A percentile compares a stretch with the other conserved stretches of the same genome.
Conservation (phyloP, 2,113 vertebrate genomes). For the Anguilla rostrata region DNA sequence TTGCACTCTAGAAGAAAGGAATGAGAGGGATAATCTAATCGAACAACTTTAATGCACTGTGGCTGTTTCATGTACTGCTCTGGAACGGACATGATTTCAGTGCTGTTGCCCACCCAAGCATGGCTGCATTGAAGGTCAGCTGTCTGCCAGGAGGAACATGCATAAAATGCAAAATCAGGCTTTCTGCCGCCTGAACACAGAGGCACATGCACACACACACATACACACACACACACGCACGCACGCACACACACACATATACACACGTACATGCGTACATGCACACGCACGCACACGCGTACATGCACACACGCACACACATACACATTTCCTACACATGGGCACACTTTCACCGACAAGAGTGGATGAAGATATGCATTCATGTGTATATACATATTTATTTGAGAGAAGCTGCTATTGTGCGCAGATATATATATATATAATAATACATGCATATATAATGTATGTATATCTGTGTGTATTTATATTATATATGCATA, state of each 20-base stretch:
- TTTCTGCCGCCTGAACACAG: conserved; percentile 24
- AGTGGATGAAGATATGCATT: no score
- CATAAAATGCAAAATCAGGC: conserved; percentile 64
- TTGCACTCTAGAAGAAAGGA: conserved; percentile 55
- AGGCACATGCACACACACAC: not conserved
- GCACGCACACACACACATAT: not conserved
- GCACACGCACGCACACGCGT: not conserved
- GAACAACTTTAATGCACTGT: conserved; percentile 66
- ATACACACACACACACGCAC: not conserved
- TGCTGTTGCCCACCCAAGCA: conserved; percentile 55
- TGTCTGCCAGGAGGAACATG: conserved; percentile 65
- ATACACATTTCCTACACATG: no score
- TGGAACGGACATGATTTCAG: conserved; percentile 57
- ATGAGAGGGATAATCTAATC: conserved; percentile 71
- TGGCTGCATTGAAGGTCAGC: conserved; percentile 68
- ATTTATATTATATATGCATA: no score
- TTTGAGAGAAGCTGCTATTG: no score
- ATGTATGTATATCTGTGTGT: no score
- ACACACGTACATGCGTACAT: not conserved
- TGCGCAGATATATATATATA: no score
- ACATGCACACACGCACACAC: no score
- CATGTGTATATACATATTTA: no score
- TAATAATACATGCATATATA: no score
- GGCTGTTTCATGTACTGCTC: conserved; percentile 61
- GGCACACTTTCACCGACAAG: no score